phyloP scores from a whole-genome alignment of 2,797 vertebrate species.

The Aeoliscus strigatus region DNA sequence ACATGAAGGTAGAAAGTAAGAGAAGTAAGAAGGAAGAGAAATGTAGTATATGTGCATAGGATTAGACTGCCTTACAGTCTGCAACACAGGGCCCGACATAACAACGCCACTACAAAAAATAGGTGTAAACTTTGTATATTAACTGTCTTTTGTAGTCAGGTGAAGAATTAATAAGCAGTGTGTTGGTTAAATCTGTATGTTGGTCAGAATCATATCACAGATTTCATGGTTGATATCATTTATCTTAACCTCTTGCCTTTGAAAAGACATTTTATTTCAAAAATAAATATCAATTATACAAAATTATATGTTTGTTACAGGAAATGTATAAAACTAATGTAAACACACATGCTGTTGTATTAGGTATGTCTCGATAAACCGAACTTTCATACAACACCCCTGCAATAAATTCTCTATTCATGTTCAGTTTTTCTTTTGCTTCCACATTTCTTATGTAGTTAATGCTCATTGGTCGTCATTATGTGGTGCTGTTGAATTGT shows the following conservation, averaged over 20 bases:
- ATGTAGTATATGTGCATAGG: slow-evolving; percentile 66
- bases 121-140: slow-evolving; percentile 67
- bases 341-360: slow-evolving; percentile 7
- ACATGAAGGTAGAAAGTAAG: slow-evolving; percentile 15
- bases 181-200: slow-evolving; percentile 65
- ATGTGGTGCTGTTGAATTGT: too few species aligned
- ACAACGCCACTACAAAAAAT: slow-evolving; percentile 52
- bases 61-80: slow-evolving; percentile 69
- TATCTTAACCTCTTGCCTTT: slow-evolving; percentile 72
- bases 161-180: slow-evolving; percentile 69
- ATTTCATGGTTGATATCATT: slow-evolving; percentile 66
- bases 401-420: not conserved
- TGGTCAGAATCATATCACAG: slow-evolving; percentile 60
- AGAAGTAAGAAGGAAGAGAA: slow-evolving; percentile 40
- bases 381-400: not conserved
- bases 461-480: too few species aligned
- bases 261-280: slow-evolving; percentile 62
- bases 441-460: too few species aligned
- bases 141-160: slow-evolving; percentile 68
- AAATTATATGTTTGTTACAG: slow-evolving; percentile 67
- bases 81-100: slow-evolving; percentile 56
- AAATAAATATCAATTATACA: slow-evolving; percentile 59
- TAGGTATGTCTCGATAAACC: not conserved
- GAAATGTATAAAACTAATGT: slow-evolving; percentile 68
- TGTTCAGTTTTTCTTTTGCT: not conserved